Evolutionary conservation across 2,888 invertebrate genomes (phyloP), one percentile per base, ranked within the genome.

Genomic region (Sinopyrophorus schimmeli): DNA sequence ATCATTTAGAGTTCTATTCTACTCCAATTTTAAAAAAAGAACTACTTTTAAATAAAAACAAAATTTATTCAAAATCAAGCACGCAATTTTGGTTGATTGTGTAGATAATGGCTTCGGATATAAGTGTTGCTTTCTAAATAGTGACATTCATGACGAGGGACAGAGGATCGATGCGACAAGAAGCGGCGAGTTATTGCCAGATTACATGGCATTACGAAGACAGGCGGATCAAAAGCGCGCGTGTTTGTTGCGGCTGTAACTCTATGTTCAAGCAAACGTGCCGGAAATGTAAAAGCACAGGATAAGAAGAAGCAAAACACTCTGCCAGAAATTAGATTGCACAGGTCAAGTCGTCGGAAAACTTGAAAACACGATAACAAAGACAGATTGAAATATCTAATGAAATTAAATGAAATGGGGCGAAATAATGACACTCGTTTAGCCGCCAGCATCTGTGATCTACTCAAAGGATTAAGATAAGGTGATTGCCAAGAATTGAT

Each of bases 391-490:
- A 67, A 68, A 66, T 68, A 66, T 67, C 67, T 65, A 66, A 63
- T 63, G 62, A 65, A 68, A 66, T 66, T 68, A 67, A 67, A 67
- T 64, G 68, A 67, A 67, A 68, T 66, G 63, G 67, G 61, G 60
- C 60, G 64, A 63, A 67, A 65, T 68, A 66, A 66, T 65, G 63
- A 64, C 53, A 53, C 57, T 58, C 59, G 57, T 54, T 50, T 48
- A 50, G 46, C 39, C 40, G 34, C 46, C 37, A 40, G 27, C 31
- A 43, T 47, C 57, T 49, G 55, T 53, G 58, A 60, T 58, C 55
- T 50, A 57, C 54, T 56, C 56, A 56, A 56, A 52, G 57, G 56
- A 57, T 59, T 59, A 55, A 49, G 53, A 58, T 55, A 59, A 57
- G 41, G 46, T 51, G 58, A 58, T 54, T 49, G 56, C 44, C 38